Evolutionary conservation across 2,888 invertebrate genomes (phyloP).

Genomic region (Torymus aiolomorphi): DNA sequence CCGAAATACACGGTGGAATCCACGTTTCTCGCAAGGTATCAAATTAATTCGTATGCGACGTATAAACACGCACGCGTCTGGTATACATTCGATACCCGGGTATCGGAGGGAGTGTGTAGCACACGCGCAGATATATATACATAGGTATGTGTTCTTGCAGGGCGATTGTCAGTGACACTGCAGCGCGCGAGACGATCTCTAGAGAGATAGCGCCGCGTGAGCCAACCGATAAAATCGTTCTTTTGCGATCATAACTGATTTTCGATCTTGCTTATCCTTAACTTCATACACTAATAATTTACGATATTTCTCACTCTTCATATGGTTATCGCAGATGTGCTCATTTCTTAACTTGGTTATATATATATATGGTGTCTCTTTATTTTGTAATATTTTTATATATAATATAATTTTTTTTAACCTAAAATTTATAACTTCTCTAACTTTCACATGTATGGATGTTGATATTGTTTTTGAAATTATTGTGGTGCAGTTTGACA

Average conservation of each 20-base stretch:
- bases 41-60: conserved; percentile 44
- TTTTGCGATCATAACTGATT: conserved; percentile 26
- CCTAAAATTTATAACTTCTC: too few species aligned
- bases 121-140: background rate
- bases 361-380: too few species aligned
- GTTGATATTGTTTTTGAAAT: too few species aligned
- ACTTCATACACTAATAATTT: background rate
- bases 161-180: conserved; percentile 1
- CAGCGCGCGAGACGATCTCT: background rate
- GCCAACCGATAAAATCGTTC: conserved; percentile 32
- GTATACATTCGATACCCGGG: conserved; percentile 20
- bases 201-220: conserved; percentile 8
- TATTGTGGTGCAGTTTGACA: too few species aligned
- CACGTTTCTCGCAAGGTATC: conserved; percentile 38
- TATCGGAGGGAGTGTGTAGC: too few species aligned
- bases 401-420: too few species aligned
- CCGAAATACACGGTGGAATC: conserved; percentile 54
- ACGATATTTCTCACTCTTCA: background rate
- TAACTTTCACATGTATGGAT: too few species aligned
- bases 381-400: too few species aligned
- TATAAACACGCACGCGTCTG: conserved; percentile 33
- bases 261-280: background rate
- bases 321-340: conserved; percentile 2
- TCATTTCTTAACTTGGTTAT: background rate
- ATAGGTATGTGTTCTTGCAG: background rate